Percentiles rank a stretch among this genome's conserved stretches.
These are phyloP conservation scores for Actias luna DNA, from an alignment of 2,888 invertebrate genomes.

Conservation along the genomic window DNA sequence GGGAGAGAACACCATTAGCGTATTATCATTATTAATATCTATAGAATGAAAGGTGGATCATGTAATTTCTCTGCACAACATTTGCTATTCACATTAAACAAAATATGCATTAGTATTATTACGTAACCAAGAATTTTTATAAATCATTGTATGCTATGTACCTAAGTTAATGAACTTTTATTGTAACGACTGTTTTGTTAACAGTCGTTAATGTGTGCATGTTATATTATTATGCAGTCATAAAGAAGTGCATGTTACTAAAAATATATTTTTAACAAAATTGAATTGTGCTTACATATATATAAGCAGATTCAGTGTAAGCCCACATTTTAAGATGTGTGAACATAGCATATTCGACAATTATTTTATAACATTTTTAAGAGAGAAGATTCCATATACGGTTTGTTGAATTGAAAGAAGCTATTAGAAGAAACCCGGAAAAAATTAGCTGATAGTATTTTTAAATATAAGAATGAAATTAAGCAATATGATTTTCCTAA, in stretches of 20 bases:
- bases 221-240: not conserved
- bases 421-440: not conserved
- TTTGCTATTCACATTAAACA: constrained; percentile 45
- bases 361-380: not conserved
- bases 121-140: constrained; percentile 15
- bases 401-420: not conserved
- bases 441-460: no score
- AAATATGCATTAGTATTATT: constrained; percentile 43
- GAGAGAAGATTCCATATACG: not conserved
- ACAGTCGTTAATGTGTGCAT: not conserved
- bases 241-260: not conserved
- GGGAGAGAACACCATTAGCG: not conserved
- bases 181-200: constrained; percentile 5
- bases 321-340: not conserved
- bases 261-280: not conserved
- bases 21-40: not conserved
- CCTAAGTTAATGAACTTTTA: constrained; percentile 5
- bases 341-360: not conserved
- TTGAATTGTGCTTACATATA: not conserved
- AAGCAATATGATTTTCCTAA: not conserved
- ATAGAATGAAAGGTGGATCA: not conserved
- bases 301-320: not conserved
- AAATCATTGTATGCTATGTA: not conserved
- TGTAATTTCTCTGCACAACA: constrained; percentile 47
- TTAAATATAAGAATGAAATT: no score